Evolutionary conservation across 2,113 vertebrate species (phyloP), one percentile per base, ranked within the genome.

Genomic region (Reinhardtius hippoglossoides): DNA sequence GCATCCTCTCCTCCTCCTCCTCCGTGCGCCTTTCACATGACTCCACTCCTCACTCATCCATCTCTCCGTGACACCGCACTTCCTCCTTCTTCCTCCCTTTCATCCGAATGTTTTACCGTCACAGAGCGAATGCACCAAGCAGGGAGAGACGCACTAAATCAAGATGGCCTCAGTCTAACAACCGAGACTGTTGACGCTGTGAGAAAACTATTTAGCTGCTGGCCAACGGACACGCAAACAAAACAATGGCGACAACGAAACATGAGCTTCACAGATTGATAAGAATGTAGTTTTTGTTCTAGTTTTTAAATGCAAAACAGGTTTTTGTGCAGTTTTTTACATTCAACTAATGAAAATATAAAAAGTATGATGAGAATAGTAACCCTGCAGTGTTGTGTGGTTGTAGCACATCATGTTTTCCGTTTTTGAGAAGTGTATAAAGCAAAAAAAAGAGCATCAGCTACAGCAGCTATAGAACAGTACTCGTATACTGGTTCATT

Each of bases 101-200:
- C 20, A n/a, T 54, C 20, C 6, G 20, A 15, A 65, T 74, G 81
- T 60, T 89, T 89, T 88, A 87, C 82, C 50, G 71, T 69, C 62
- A 13, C 61, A 76, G 76, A 82, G 71, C 50, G 79, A 20, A 82
- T 31, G 31, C 31, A 65, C 40, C 18, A 27, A 84, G 78, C 88
- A 87, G 88, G 61, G 44, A 66, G 35, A 83, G 48, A 18, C 26
- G 37, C 80, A 78, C 57, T 86, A 87, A 82, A 86, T 82, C 84
- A 79, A 58, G 23, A 67, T 5, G 5, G 59, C 56, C 75, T 71
- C 48, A 0, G 52, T 62, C 26, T 69, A 69, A 81, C 37, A 71
- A 40, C 37, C 60, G 46, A 67, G 72, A 50, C 69, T 89, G 76
- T 87, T 85, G 52, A 71, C 64, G 37, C 46, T 74, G 46, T 31